These are phyloP conservation scores for Diplodus puntazzo DNA, from an alignment of 2,797 vertebrate species.

Conservation along the genomic window DNA sequence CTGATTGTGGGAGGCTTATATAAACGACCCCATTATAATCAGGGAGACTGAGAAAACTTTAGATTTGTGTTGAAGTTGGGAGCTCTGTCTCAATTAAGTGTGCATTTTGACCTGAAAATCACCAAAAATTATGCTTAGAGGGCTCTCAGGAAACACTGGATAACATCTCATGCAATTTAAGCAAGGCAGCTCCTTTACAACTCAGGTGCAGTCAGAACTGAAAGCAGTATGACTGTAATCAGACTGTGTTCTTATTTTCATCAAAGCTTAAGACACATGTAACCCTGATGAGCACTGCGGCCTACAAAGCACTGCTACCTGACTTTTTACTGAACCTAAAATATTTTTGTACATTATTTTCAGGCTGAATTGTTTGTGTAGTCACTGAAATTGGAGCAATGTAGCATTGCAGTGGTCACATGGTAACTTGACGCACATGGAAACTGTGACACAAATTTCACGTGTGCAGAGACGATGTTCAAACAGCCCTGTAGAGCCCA, in stretches of 20 bases:
- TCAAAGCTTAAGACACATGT: not conserved
- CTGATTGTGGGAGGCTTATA: constrained; percentile 65
- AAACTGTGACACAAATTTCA: not conserved
- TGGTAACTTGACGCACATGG: not conserved
- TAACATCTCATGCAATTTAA: constrained; percentile 67
- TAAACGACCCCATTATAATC: constrained; percentile 63
- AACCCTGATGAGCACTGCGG: constrained; percentile 16
- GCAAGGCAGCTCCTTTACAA: constrained; percentile 47
- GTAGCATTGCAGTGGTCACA: not conserved
- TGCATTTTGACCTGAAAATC: constrained; percentile 72
- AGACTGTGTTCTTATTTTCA: constrained; percentile 23
- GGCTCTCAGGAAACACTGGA: constrained; percentile 52
- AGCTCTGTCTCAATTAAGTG: constrained; percentile 64
- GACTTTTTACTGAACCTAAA: not conserved
- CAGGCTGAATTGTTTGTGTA: not conserved
- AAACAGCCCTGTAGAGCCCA: not conserved
- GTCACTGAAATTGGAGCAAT: constrained; percentile 9
- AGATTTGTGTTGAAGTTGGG: constrained; percentile 56
- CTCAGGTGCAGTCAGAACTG: constrained; percentile 46
- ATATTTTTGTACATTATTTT: constrained; percentile 14
- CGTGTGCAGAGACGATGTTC: not conserved
- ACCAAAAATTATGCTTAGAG: constrained; percentile 66
- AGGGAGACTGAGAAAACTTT: constrained; percentile 64
- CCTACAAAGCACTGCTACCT: not conserved
- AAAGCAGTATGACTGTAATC: constrained; percentile 45